Base-by-base conservation (phyloP, 2,113 vertebrate species). In the Ellobius talpinus region DNA sequence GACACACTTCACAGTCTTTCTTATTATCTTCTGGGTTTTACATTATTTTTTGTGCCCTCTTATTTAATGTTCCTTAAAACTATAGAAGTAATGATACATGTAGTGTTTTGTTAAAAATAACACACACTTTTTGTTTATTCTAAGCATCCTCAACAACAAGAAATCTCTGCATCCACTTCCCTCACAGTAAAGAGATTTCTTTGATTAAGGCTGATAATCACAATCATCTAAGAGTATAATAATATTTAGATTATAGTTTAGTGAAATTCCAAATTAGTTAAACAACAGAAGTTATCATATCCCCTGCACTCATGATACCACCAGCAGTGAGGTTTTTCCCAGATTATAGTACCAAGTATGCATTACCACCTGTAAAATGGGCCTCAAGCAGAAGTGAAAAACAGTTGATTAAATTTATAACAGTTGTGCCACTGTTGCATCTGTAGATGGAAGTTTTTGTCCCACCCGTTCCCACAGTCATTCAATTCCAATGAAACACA, bases 271-370 rank as follows among this genome's bases (percentile, higher is more conserved):
- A 61, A 26, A 39, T 39, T 61, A 84, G 12, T 7, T 84, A 26
- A 63, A 61, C 55, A 82, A 82, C 12, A 29, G 21, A 29, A 63
- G 3, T 42, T 23, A 29, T 36, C 11, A 82, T n/a, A 24, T 26
- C 6, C 36, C 5, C 21, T 24, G 5, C 2, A 12, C 21, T 11
- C 36, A 39, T 24, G 21, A 1, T 8, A 13, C 26, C 13, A 7
- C 29, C n/a, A 61, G 12, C 7, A 84, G 26, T 84, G 24, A 61
- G 3, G 3, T 84, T 63, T 61, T 61, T 5, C 23, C 1, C 39
- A 82, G 23, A n/a, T 24, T 42, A 16, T 24, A 82, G 1, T 82
- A 82, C 36, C 52, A 82, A 79, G 33, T 31, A n/a, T 36, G 17
- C 4, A 23, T 55, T 55, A 81, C 1, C 9, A 23, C 10, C 9